These are phyloP conservation scores for Drosophila ficusphila DNA, from an alignment of 1,140 invertebrate species.

Conservation along the genomic window DNA sequence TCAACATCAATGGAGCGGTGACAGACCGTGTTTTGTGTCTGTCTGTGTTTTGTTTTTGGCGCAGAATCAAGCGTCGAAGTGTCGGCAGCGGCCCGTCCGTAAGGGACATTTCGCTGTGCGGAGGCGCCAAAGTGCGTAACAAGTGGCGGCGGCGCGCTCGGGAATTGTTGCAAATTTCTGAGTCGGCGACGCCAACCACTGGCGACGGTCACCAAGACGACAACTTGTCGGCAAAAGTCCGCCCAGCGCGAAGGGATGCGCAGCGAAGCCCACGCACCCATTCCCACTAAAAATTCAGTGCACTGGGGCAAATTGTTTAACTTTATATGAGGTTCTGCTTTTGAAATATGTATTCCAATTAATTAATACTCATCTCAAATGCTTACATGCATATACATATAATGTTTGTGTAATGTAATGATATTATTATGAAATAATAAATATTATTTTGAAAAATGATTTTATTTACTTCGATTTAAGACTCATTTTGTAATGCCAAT, in stretches of 20 bases:
- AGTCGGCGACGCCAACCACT: conserved; percentile 55
- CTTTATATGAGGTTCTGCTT: background rate
- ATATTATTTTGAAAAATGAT: too few relatives aligned
- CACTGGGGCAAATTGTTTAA: background rate
- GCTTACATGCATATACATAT: too few relatives aligned
- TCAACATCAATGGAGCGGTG: conserved; percentile 8
- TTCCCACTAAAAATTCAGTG: conserved; percentile 15
- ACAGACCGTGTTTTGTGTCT: conserved; percentile 18
- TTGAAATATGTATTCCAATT: background rate
- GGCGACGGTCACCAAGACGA: conserved; percentile 69
- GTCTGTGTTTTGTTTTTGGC: conserved; percentile 40
- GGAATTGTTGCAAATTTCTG: conserved; percentile 67
- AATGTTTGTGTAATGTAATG: too few relatives aligned
- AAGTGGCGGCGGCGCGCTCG: conserved; percentile 68
- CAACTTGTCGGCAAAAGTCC: conserved; percentile 72
- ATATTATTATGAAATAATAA: too few relatives aligned
- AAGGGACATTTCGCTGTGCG: conserved; percentile 30
- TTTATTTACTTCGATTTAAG: too few relatives aligned
- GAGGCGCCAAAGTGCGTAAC: conserved; percentile 76
- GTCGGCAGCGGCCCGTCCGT: conserved; percentile 26
- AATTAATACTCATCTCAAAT: too few relatives aligned
- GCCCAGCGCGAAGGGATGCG: conserved; percentile 50
- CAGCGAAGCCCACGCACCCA: conserved; percentile 28
- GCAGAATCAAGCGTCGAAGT: conserved; percentile 46
- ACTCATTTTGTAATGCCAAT: too few relatives aligned